phyloP scores from a whole-genome alignment of 2,797 vertebrate genomes.

The Pangasius larnaudii region DNA sequence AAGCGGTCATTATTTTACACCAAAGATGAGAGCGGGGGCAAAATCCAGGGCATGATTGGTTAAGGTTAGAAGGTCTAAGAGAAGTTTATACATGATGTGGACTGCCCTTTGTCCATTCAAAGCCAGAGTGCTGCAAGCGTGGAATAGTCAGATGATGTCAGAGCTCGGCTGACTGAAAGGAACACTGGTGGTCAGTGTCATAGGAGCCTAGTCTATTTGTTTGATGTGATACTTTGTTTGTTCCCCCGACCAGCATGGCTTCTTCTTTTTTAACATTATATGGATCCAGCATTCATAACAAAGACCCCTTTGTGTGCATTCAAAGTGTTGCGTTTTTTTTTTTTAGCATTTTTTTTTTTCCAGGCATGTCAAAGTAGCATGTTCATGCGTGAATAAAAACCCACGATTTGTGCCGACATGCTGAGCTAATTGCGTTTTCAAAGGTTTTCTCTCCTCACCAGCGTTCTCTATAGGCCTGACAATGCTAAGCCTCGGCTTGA shows the following conservation, averaged over 20 bases:
- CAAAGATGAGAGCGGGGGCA: not conserved
- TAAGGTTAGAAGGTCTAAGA: constrained; percentile 31
- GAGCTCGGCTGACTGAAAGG: constrained; percentile 42
- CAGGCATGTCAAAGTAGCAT: constrained; percentile 43
- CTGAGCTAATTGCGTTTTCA: constrained; percentile 53
- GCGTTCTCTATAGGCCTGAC: constrained; percentile 50
- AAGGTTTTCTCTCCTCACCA: constrained; percentile 52
- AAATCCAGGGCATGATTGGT: not conserved
- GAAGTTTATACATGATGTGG: constrained; percentile 31
- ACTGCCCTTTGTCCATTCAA: constrained; percentile 35
- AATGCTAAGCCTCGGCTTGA: constrained; percentile 51
- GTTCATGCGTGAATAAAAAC: constrained; percentile 39
- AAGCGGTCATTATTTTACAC: not conserved
- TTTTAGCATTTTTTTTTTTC: not conserved
- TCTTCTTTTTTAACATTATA: constrained; percentile 32
- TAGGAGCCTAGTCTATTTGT: constrained; percentile 23
- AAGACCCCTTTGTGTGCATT: constrained; percentile 35
- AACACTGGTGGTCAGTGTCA: constrained; percentile 47
- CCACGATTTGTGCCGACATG: constrained; percentile 39
- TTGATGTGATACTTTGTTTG: constrained; percentile 46
- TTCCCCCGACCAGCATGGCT: not conserved
- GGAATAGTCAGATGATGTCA: constrained; percentile 57
- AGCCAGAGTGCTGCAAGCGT: constrained; percentile 20
- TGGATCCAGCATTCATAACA: constrained; percentile 30
- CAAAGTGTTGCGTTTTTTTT: constrained; percentile 15